Evolutionary conservation across 1,140 invertebrate species (phyloP), one percentile per base, ranked within the genome.

Genomic region (Drosophila setifemur): DNA sequence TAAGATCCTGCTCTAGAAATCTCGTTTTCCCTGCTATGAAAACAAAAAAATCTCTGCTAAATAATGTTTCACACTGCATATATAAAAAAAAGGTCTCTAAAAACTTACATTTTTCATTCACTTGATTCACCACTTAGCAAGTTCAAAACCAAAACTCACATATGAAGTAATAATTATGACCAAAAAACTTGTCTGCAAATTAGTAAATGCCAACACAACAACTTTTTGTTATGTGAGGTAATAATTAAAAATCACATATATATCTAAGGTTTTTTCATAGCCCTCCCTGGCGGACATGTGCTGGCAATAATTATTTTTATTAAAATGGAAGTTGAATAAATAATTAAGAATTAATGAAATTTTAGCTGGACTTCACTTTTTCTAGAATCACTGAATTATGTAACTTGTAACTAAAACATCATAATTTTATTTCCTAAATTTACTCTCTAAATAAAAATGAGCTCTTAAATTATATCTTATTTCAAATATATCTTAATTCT

Each of bases 181-280:
- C 31, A 58, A 37, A 25, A 81, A 79, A 79, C 76, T 64, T 79
- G 75, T 78, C 76, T 58, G 63, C 52, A 61, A 81, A 81, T 82
- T 82, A 82, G 78, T 78, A 60, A 70, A 64, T 53, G 57, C 47
- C 57, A 77, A 60, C 57, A 29, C 67, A 77, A 44, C 37, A 19
- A 23, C 31, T 63, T 63, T 63, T 61, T 48, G n/a, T 25, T 39
- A 19, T 37, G 52, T 61, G 57, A 28, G 29, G 31, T 48, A 48
- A 63, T 63, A 48, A 39, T 48, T 61, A 29, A 63, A 61, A 39
- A 29, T 47, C 31, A 39, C 12, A n/a, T 28, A 23, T 39, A 39
- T 61, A 61, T 61, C 6, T 61, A 14, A 9, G 26, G 14, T 16
- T 28, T n/a, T 14, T 23, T n/a, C 3, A 16, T 9, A 28, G 11